A percentile compares a stretch with the other conserved stretches of the same genome.
Evolutionary conservation across 2,888 invertebrate genomes (phyloP).

Genomic region (Aphidoletes aphidimyza): DNA sequence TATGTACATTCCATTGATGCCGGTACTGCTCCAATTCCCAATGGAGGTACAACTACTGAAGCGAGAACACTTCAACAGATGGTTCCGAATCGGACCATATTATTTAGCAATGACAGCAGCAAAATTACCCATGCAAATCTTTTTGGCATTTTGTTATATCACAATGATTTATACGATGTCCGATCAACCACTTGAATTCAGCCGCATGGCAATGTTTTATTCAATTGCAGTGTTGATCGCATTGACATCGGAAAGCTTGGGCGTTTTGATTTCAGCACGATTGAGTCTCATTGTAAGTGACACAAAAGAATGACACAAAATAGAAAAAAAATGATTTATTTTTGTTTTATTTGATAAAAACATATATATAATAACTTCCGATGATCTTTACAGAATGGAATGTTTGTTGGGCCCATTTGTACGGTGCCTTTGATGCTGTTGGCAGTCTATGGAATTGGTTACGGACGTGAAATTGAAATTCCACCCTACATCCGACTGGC

Average conservation of each 20-base stretch:
- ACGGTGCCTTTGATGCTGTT: constrained; percentile 89
- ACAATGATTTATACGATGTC: constrained; percentile 78
- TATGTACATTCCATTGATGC: constrained; percentile 85
- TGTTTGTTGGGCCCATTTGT: constrained; percentile 89
- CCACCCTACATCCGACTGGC: constrained; percentile 80
- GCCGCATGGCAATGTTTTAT: constrained; percentile 76
- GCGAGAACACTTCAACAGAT: constrained; percentile 85
- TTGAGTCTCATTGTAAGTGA: constrained; percentile 80
- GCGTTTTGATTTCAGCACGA: constrained; percentile 77
- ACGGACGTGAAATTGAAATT: constrained; percentile 74
- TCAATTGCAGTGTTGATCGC: constrained; percentile 76
- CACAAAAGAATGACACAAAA: background rate
- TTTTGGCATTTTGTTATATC: constrained; percentile 76
- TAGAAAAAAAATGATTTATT: too few relatives aligned
- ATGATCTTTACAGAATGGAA: constrained; percentile 77
- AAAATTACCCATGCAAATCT: constrained; percentile 76
- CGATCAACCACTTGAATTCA: constrained; percentile 78
- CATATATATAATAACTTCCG: background rate
- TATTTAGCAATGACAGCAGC: constrained; percentile 80
- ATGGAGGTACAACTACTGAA: constrained; percentile 80
- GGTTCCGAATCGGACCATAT: constrained; percentile 84
- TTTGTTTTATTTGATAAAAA: background rate
- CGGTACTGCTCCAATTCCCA: constrained; percentile 79
- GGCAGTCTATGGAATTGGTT: constrained; percentile 88
- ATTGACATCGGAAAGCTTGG: constrained; percentile 82